Evolutionary conservation across 2,797 vertebrate species (phyloP).

Genomic region (Melanotaenia trifasciata): DNA sequence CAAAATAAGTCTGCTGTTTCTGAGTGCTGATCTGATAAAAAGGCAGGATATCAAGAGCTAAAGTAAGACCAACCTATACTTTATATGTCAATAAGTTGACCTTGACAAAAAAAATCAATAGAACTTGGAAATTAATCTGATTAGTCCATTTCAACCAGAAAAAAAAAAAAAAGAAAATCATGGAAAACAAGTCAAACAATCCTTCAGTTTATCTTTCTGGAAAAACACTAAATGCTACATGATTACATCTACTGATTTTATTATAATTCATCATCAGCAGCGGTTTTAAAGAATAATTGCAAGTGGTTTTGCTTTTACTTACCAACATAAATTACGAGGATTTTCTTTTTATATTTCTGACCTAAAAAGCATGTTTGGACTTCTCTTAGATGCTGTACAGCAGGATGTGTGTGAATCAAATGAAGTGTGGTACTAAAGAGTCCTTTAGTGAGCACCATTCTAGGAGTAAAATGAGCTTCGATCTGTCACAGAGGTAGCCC

Average conservation of each 20-base stretch:
- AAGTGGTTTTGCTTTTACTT: neutral
- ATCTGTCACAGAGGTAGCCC: conserved; percentile 83
- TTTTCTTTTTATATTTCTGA: neutral
- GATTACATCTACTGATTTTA: neutral
- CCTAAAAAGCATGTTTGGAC: conserved; percentile 15
- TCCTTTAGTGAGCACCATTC: conserved; percentile 65
- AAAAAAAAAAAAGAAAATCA: neutral
- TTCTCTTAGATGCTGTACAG: conserved; percentile 36
- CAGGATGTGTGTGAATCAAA: conserved; percentile 56
- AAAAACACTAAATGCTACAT: neutral
- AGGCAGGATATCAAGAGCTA: neutral
- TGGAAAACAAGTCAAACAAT: neutral
- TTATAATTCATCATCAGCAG: neutral
- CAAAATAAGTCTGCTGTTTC: neutral
- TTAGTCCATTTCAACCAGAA: conserved; percentile 2
- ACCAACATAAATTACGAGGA: neutral
- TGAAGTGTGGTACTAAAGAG: conserved; percentile 66
- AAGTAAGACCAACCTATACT: conserved; percentile 4
- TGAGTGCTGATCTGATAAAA: conserved; percentile 4
- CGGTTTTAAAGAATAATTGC: neutral
- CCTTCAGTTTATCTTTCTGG: neutral
- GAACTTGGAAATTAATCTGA: neutral
- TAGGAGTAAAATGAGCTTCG: conserved; percentile 81
- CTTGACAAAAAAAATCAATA: conserved; percentile 8
- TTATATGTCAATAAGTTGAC: conserved; percentile 18